Percentiles rank a stretch among this genome's conserved stretches.
Evolutionary conservation across 2,113 vertebrate genomes (phyloP).

Genomic region (Synodontis membranacea): DNA sequence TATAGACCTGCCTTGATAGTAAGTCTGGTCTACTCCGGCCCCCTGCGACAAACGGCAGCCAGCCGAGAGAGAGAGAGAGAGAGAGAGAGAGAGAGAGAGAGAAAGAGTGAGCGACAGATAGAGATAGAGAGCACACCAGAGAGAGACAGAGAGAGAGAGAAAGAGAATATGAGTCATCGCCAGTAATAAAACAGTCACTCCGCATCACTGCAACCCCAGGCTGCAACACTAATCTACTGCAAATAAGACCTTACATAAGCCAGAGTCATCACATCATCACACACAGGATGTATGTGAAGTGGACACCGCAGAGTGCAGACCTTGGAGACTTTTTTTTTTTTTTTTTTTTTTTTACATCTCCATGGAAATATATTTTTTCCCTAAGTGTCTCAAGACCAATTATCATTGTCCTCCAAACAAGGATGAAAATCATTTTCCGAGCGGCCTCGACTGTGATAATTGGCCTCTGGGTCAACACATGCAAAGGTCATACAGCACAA

Average conservation of each 20-base stretch:
- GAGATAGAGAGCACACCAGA: constrained; percentile 1
- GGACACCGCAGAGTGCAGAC: constrained; percentile 3
- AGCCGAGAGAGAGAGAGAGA: constrained; percentile 58
- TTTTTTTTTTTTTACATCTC: background rate
- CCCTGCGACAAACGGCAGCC: constrained; percentile 63
- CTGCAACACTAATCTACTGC: constrained; percentile 43
- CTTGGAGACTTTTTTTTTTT: too few species aligned
- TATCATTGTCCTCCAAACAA: background rate
- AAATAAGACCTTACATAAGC: constrained; percentile 46
- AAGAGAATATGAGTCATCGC: constrained; percentile 43
- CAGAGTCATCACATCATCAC: constrained; percentile 18
- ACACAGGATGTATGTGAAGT: constrained; percentile 18
- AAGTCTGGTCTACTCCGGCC: constrained; percentile 83
- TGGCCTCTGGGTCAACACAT: background rate
- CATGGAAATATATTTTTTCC: background rate
- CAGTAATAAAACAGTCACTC: constrained; percentile 35
- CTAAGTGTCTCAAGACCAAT: constrained; percentile 6
- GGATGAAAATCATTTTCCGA: background rate
- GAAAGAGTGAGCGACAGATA: too few species aligned
- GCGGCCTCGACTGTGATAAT: background rate
- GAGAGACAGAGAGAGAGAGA: constrained; percentile 19
- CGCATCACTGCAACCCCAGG: constrained; percentile 37
- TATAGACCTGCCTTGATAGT: constrained; percentile 85
- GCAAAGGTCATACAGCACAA: background rate
- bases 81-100: constrained; percentile 58